Evolutionary conservation across 1,140 invertebrate species (phyloP).

Genomic region (Tribolium castaneum): DNA sequence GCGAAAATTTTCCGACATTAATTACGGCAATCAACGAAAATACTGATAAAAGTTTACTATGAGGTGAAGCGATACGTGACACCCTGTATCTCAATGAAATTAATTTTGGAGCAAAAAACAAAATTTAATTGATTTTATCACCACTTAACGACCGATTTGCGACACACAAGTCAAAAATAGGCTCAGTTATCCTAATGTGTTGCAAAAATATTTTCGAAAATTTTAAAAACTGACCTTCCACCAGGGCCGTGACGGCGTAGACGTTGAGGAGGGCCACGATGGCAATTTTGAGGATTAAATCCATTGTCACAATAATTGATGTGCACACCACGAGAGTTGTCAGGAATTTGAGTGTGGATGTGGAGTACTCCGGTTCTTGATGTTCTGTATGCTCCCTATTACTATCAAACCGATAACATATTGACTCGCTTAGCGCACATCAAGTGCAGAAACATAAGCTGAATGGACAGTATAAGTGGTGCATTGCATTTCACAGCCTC

Average conservation of each 20-base stretch:
- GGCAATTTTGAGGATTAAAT: slow-evolving; percentile 29
- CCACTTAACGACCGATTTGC: background rate
- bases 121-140: background rate
- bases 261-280: slow-evolving; percentile 9
- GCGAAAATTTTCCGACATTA: background rate
- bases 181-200: slow-evolving; percentile 1
- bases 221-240: slow-evolving; percentile 32
- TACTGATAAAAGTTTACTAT: background rate
- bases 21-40: background rate
- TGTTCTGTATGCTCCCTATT: slow-evolving; percentile 44
- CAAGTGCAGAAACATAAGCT: slow-evolving; percentile 39
- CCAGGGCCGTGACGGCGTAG: slow-evolving; percentile 24
- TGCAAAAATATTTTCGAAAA: slow-evolving; percentile 30
- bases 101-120: background rate
- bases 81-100: background rate
- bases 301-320: slow-evolving; percentile 29
- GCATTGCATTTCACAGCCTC: slow-evolving; percentile 51
- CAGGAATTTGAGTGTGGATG: slow-evolving; percentile 44
- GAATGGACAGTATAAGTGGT: slow-evolving; percentile 47
- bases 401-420: slow-evolving; percentile 48
- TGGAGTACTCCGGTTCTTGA: slow-evolving; percentile 42
- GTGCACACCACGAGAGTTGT: slow-evolving; percentile 41
- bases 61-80: background rate
- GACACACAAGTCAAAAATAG: background rate
- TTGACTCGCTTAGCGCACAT: slow-evolving; percentile 42